These are phyloP conservation scores for Pogoniulus pusillus DNA, from an alignment of 2,797 vertebrate genomes.

Conservation along the genomic window DNA sequence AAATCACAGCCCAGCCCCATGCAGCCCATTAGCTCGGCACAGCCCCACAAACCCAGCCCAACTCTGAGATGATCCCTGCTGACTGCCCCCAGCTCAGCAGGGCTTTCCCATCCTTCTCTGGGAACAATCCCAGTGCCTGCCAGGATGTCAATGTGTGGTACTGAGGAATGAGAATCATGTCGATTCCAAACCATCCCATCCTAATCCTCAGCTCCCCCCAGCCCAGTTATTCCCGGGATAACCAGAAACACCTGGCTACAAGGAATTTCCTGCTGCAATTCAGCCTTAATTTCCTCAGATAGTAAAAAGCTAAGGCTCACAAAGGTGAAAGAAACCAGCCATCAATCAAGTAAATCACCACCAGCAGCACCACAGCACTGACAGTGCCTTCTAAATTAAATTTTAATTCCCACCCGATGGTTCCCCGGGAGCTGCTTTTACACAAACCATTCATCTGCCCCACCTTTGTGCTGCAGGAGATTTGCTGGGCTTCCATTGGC, in stretches of 20 bases:
- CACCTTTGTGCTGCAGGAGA: conserved; percentile 55
- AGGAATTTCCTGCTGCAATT: conserved; percentile 85
- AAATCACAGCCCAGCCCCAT: not conserved
- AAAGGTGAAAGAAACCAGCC: conserved; percentile 85
- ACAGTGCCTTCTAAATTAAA: conserved; percentile 83
- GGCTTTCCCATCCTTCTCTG: conserved; percentile 57
- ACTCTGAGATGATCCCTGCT: conserved; percentile 44
- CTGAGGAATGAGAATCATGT: conserved; percentile 61
- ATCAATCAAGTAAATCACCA: conserved; percentile 82
- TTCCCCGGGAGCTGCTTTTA: conserved; percentile 71
- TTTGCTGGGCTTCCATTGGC: conserved; percentile 61
- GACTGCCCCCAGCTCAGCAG: conserved; percentile 31
- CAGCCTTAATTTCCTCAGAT: conserved; percentile 86
- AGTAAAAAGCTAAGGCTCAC: conserved; percentile 81
- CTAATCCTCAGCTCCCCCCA: conserved; percentile 66
- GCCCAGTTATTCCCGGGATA: conserved; percentile 73
- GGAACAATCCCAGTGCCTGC: conserved; percentile 55
- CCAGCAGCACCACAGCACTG: conserved; percentile 74
- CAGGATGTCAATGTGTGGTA: conserved; percentile 57
- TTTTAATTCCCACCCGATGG: conserved; percentile 86
- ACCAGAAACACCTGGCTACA: conserved; percentile 86
- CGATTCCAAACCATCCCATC: conserved; percentile 72
- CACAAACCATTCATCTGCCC: conserved; percentile 65
- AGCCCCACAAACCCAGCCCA: conserved; percentile 40
- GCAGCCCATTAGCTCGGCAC: conserved; percentile 4